Conservation (phyloP, 2,113 vertebrate species). For the Trogon surrucura region DNA sequence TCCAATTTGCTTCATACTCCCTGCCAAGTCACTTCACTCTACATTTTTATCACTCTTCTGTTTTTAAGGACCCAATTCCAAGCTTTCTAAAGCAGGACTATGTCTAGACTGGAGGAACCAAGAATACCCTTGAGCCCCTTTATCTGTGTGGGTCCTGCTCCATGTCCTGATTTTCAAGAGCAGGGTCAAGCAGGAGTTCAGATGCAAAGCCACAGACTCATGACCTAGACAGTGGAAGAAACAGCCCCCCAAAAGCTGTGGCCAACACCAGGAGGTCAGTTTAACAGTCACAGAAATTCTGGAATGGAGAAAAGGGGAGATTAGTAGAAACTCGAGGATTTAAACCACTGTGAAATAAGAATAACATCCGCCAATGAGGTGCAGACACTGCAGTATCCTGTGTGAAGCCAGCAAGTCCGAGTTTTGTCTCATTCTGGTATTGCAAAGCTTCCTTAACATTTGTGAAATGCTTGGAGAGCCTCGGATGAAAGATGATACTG, state of each 20-base stretch:
- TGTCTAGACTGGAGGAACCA: background rate
- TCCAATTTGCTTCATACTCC: background rate
- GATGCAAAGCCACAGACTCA: background rate
- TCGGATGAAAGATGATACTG: background rate
- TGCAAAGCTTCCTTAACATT: slow-evolving; percentile 1
- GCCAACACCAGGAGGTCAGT: background rate
- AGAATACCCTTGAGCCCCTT: background rate
- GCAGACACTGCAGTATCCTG: background rate
- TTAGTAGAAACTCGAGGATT: background rate
- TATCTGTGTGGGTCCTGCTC: background rate
- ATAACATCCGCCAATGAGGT: background rate
- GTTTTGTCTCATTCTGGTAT: background rate
- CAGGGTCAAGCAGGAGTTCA: background rate
- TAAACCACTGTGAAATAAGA: background rate
- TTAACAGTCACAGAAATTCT: background rate
- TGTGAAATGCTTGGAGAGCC: background rate
- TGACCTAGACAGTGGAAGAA: background rate
- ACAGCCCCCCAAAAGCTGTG: background rate
- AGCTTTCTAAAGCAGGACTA: background rate
- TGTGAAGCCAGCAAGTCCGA: background rate
- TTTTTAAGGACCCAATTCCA: background rate
- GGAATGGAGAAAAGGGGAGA: background rate
- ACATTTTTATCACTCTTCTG: background rate
- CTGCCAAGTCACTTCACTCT: background rate
- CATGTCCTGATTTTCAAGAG: background rate